Evolutionary conservation across 2,797 vertebrate species (phyloP).

Genomic region (Salmo trutta): DNA sequence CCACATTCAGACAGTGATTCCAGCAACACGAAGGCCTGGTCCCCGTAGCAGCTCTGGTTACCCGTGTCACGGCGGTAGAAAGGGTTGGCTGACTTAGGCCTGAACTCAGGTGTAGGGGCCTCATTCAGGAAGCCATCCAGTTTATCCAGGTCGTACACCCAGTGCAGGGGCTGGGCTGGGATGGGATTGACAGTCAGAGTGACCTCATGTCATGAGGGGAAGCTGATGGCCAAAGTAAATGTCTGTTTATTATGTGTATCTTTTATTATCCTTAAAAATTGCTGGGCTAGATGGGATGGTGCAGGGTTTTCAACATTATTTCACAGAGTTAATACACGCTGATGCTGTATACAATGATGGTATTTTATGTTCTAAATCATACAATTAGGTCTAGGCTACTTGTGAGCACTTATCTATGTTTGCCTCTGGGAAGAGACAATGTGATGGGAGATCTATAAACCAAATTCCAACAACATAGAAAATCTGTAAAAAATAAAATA

Average conservation of each 20-base stretch:
- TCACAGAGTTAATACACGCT: no score
- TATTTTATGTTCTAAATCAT: neutral
- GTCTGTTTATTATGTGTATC: neutral
- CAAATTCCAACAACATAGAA: no score
- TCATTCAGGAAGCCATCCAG: slow-evolving; percentile 63
- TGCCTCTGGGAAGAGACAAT: no score
- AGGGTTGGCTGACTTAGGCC: slow-evolving; percentile 73
- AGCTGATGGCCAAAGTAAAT: neutral
- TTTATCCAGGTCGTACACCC: slow-evolving; percentile 76
- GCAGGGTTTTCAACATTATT: neutral
- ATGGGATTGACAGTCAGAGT: neutral
- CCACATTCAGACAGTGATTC: slow-evolving; percentile 74
- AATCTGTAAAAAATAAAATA: no score
- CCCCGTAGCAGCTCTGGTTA: slow-evolving; percentile 78
- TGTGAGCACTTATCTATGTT: no score
- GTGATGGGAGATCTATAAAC: no score
- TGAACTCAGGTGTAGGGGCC: slow-evolving; percentile 70
- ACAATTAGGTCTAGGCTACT: neutral
- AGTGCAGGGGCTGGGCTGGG: slow-evolving; percentile 77
- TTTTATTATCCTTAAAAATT: neutral
- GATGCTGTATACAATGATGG: neutral
- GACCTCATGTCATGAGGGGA: neutral
- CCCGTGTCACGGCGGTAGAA: slow-evolving; percentile 76
- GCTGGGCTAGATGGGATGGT: neutral
- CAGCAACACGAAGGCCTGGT: slow-evolving; percentile 76